A percentile compares a stretch with the other conserved stretches of the same genome.
Evolutionary conservation across 1,140 invertebrate species (phyloP).

Genomic region (Papilio polyxenes): DNA sequence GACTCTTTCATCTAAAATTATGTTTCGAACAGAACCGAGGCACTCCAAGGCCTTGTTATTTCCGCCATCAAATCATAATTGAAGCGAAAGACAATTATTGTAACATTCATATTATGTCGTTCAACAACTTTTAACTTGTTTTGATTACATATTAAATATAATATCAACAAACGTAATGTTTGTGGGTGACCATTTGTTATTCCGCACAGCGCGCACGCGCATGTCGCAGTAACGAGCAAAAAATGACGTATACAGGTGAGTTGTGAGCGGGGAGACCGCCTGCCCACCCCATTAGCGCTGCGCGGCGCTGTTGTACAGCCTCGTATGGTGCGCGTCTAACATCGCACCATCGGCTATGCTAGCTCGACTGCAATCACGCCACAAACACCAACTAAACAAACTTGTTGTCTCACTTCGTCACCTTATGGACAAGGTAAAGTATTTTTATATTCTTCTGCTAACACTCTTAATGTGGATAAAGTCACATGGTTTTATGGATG

Average conservation of each 20-base stretch:
- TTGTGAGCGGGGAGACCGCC: constrained; percentile 27
- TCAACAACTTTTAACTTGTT: not conserved
- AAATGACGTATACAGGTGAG: constrained; percentile 36
- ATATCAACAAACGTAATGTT: not conserved
- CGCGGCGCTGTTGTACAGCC: not conserved
- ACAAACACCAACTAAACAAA: not conserved
- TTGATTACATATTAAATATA: constrained; percentile 1
- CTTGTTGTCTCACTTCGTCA: not conserved
- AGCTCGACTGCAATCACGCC: not conserved
- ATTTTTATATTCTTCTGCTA: not conserved
- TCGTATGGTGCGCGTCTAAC: not conserved
- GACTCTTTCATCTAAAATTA: too few relatives aligned
- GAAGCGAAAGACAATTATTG: not conserved
- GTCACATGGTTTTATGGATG: too few relatives aligned
- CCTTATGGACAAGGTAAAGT: not conserved
- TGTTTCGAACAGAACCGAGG: too few relatives aligned
- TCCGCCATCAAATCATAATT: not conserved
- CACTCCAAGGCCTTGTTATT: not conserved
- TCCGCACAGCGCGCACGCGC: constrained; percentile 19
- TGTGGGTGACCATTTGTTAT: constrained; percentile 17
- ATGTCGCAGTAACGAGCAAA: constrained; percentile 40
- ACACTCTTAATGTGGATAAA: not conserved
- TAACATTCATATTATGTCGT: not conserved
- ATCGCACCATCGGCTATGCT: not conserved
- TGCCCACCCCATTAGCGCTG: not conserved